Evolutionary conservation across 2,113 vertebrate genomes (phyloP).

Genomic region (Oreotrochilus melanogaster): DNA sequence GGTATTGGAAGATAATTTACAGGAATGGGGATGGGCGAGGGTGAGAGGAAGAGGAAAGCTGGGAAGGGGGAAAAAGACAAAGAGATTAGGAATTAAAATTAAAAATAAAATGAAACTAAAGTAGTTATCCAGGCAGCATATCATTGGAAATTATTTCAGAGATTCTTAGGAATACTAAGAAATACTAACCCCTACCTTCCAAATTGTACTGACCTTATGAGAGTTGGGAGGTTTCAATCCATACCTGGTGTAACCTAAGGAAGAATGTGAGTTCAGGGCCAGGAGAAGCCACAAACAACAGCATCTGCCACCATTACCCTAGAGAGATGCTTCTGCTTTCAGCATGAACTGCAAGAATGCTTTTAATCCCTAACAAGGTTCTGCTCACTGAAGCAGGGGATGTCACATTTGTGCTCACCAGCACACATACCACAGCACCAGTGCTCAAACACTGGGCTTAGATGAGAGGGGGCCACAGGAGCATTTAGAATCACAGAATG

Average conservation of each 20-base stretch:
- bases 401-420: neutral
- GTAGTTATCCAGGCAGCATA: neutral
- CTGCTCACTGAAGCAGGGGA: neutral
- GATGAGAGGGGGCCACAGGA: neutral
- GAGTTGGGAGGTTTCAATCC: accelerated
- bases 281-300: neutral
- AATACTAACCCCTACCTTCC: neutral
- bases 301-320: neutral
- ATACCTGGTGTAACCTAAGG: neutral
- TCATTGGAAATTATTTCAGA: neutral
- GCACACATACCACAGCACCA: accelerated
- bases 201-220: neutral
- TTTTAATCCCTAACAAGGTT: neutral
- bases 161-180: neutral
- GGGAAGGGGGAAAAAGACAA: neutral
- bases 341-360: neutral
- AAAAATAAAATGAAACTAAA: neutral
- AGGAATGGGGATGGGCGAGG: no score
- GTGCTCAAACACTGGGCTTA: neutral
- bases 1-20: neutral
- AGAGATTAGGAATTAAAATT: neutral
- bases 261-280: neutral
- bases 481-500: neutral
- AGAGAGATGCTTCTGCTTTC: neutral
- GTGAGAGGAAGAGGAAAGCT: neutral